Conservation (phyloP, 1,140 invertebrate genomes). For the Caenorhabditis briggsae region DNA sequence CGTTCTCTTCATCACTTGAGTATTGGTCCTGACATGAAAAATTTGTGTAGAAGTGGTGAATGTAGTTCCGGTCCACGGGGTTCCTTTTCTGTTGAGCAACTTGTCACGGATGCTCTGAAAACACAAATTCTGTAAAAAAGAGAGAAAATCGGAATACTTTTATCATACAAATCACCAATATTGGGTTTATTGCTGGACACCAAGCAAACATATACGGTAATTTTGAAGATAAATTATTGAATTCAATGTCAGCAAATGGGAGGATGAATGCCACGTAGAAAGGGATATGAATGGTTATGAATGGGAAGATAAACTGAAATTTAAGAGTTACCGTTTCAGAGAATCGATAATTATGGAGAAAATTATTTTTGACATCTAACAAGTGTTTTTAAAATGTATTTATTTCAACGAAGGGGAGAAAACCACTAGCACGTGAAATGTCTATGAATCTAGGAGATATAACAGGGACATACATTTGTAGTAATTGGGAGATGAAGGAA, state of each 20-base stretch:
- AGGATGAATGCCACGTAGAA: slow-evolving; percentile 15
- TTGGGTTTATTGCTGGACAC: slow-evolving; percentile 33
- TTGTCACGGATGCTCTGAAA: not conserved
- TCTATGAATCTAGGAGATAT: no score
- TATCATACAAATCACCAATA: not conserved
- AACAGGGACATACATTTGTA: no score
- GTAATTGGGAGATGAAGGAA: no score
- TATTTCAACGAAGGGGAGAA: no score
- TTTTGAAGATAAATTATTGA: not conserved
- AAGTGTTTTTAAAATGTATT: no score
- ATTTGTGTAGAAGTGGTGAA: slow-evolving; percentile 2
- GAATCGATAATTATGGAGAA: no score
- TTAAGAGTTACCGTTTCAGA: not conserved
- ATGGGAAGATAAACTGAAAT: slow-evolving; percentile 36
- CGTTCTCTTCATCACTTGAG: not conserved
- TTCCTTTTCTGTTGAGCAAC: not conserved
- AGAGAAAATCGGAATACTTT: not conserved
- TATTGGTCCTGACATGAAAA: not conserved
- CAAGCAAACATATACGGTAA: slow-evolving; percentile 17
- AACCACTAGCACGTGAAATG: no score
- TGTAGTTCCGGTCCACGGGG: not conserved
- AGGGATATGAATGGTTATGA: slow-evolving; percentile 5
- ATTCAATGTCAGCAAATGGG: not conserved
- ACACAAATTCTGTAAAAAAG: not conserved
- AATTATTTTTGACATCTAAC: no score